Percentiles rank a stretch among this genome's conserved stretches.
Conservation (phyloP, 2,797 vertebrate genomes). For the Rousettus madagascariensis region DNA sequence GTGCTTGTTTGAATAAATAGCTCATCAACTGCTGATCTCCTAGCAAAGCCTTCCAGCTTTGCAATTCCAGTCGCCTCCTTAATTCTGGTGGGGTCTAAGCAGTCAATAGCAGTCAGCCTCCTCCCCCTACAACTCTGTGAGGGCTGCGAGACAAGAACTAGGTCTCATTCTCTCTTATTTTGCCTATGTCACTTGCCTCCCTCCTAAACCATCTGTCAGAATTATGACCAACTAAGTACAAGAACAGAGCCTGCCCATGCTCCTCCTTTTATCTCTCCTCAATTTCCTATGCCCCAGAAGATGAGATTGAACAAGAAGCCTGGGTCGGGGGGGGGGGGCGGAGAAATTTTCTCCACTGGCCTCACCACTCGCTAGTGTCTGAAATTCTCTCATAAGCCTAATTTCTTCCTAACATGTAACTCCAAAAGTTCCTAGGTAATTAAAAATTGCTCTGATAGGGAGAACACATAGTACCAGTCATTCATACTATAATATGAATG, state of each 20-base stretch:
- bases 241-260: not conserved
- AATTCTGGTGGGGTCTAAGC: not conserved
- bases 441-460: constrained; percentile 25
- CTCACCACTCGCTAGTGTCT: not conserved
- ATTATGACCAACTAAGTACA: not conserved
- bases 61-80: constrained; percentile 28
- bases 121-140: not conserved
- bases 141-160: not conserved
- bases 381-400: not conserved
- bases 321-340: not conserved
- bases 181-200: not conserved
- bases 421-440: not conserved
- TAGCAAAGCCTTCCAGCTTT: not conserved
- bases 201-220: not conserved
- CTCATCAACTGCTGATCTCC: constrained; percentile 53
- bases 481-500: not conserved
- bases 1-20: constrained; percentile 57
- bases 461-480: not conserved
- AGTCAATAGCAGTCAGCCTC: not conserved
- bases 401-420: not conserved
- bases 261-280: not conserved
- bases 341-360: not conserved
- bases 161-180: not conserved
- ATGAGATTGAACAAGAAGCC: not conserved
- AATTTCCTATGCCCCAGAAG: constrained; percentile 1